A percentile compares a stretch with the other conserved stretches of the same genome.
Conservation (phyloP, 2,797 vertebrate genomes). For the Anguilla obscura region DNA sequence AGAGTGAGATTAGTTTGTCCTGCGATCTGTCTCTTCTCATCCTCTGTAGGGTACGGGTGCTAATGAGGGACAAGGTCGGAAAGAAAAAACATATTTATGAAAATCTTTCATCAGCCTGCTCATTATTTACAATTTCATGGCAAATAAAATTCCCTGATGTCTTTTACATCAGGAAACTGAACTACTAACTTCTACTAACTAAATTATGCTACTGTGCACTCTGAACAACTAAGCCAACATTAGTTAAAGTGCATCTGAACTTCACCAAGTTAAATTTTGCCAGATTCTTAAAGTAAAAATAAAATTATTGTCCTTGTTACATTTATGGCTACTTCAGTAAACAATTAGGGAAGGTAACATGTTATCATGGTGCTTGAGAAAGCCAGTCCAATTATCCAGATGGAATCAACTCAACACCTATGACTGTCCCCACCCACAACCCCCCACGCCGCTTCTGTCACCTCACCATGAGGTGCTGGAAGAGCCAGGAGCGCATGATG, state of each 20-base stretch:
- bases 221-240: not conserved
- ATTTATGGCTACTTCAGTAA: not conserved
- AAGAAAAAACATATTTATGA: slow-evolving; percentile 12
- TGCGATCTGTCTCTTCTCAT: slow-evolving; percentile 96
- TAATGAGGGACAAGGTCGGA: slow-evolving; percentile 54
- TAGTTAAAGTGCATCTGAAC: not conserved
- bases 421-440: not conserved
- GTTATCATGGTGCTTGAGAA: not conserved
- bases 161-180: not conserved
- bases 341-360: not conserved
- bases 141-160: not conserved
- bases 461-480: slow-evolving; percentile 98
- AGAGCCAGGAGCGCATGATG: slow-evolving; percentile 99
- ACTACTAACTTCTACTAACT: not conserved
- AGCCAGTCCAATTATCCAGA: not conserved
- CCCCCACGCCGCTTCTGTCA: not conserved
- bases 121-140: not conserved
- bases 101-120: not conserved
- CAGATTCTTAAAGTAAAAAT: not conserved
- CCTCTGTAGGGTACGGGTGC: slow-evolving; percentile 98
- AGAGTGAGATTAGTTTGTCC: slow-evolving; percentile 96
- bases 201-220: not conserved
- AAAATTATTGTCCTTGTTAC: not conserved
- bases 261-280: not conserved
- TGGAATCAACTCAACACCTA: not conserved